Base-by-base conservation (phyloP, 2,113 vertebrate species). In the Leiothrix lutea region DNA sequence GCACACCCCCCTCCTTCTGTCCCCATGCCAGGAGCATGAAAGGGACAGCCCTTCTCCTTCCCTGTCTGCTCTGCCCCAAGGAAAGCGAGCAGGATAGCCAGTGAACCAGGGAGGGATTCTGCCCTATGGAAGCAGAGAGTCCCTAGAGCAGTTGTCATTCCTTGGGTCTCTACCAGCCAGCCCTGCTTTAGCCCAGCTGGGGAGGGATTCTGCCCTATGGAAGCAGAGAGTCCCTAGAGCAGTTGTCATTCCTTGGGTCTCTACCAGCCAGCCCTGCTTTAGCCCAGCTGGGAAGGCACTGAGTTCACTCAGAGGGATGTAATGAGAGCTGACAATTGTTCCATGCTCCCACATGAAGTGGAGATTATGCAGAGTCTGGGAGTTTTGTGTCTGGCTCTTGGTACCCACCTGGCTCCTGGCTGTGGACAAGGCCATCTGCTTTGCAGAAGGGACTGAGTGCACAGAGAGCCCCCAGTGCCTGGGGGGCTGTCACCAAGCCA, bases 341-440 rank as follows among this genome's bases (percentile, higher is more conserved):
- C 45, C 0, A 0, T 53, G 64, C n/a, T 86, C 64, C 61, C 29
- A 44, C 5, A 2, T 4, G 5, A 86, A 53, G 44, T 0, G 3
- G 45, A 61, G 69, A 29, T 48, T 25, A 8, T 42, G 19, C 6
- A 0, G 51, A 64, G 54, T 15, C 61, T 44, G 33, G 35, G 36
- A 92, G 44, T 29, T 50, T 16, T 35, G 17, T 72, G 60, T 54
- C 44, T 0, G 0, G 44, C 36, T 47, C 58, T 45, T 24, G 24
- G n/a, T 15, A 45, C 29, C 19, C 2, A 0, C 51, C 70, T 66
- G 44, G 35, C 33, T 88, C 48, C 33, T 88, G 4, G 0, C 38
- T 60, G 35, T 16, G 44, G 33, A 71, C 14, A 21, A 33, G 23
- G 56, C 61, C 74, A 92, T 81, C 74, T 84, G 31, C 77, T 79